These are phyloP conservation scores for Aplidium turbinatum DNA, from an alignment of 23 tunicate species.

Conservation along the genomic window DNA sequence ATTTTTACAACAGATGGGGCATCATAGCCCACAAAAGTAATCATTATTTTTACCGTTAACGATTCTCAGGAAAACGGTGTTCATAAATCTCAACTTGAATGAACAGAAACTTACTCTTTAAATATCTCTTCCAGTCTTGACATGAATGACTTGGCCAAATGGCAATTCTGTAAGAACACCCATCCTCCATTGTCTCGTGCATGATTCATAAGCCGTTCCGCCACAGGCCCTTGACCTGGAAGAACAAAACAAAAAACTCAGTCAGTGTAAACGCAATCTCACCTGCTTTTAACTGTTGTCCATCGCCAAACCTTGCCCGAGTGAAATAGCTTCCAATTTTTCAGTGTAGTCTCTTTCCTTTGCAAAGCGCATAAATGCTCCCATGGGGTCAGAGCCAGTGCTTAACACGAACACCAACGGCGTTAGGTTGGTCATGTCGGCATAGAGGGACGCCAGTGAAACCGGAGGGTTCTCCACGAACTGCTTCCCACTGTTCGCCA, in stretches of 20 bases:
- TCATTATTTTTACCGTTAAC: too few relatives aligned
- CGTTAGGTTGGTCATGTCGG: slow-evolving; percentile 66
- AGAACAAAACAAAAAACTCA: too few relatives aligned
- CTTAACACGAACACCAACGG: slow-evolving; percentile 95
- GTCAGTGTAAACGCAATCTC: too few relatives aligned
- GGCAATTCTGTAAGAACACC: slow-evolving; percentile 99
- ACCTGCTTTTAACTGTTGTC: too few relatives aligned
- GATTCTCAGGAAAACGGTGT: too few relatives aligned
- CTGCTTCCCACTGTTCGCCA: slow-evolving; percentile 75
- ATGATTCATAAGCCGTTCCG: slow-evolving; percentile 62
- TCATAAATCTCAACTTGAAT: too few relatives aligned
- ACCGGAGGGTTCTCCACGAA: slow-evolving; percentile 89
- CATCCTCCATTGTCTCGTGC: slow-evolving; percentile 87
- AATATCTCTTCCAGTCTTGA: slow-evolving; percentile 89
- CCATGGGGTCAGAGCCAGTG: slow-evolving; percentile 98
- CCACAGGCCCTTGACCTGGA: slow-evolving; percentile 95
- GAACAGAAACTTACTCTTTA: slow-evolving; percentile 63
- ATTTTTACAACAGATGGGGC: too few relatives aligned
- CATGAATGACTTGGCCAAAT: slow-evolving; percentile 95
- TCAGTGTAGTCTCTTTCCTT: slow-evolving; percentile 61
- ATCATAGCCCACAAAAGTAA: too few relatives aligned
- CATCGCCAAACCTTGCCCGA: slow-evolving; percentile 97
- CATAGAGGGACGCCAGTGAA: slow-evolving; percentile 69
- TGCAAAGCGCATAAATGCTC: slow-evolving; percentile 86
- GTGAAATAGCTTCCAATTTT: slow-evolving; percentile 82